These are phyloP conservation scores for Lepus europaeus DNA, from an alignment of 2,113 vertebrate species.

Conservation along the genomic window DNA sequence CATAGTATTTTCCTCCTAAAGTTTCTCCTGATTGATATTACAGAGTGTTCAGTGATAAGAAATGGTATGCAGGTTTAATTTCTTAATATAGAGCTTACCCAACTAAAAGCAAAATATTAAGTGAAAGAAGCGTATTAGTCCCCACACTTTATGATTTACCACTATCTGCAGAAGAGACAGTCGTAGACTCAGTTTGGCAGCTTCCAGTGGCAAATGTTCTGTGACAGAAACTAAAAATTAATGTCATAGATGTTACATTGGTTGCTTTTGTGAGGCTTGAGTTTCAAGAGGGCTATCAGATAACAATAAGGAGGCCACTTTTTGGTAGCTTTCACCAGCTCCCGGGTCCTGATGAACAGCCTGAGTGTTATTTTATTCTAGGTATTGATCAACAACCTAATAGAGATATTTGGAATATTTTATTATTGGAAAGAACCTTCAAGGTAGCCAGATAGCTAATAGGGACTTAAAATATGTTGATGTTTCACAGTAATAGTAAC, in stretches of 20 bases:
- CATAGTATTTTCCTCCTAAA: slow-evolving; percentile 49
- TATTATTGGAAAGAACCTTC: slow-evolving; percentile 35
- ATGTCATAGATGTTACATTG: slow-evolving; percentile 13
- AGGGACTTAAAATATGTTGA: neutral
- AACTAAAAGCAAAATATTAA: slow-evolving; percentile 43
- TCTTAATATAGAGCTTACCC: neutral
- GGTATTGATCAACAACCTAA: slow-evolving; percentile 17
- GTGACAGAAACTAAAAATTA: slow-evolving; percentile 52
- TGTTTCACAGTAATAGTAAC: neutral
- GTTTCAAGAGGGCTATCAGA: neutral
- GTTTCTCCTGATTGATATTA: slow-evolving; percentile 1
- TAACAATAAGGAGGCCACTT: neutral
- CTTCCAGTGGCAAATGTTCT: slow-evolving; percentile 43
- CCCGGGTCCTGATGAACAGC: neutral
- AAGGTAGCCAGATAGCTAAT: slow-evolving; percentile 8
- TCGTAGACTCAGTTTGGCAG: slow-evolving; percentile 35
- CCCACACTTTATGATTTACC: slow-evolving; percentile 31
- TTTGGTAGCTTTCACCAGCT: neutral
- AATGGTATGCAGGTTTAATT: slow-evolving; percentile 31
- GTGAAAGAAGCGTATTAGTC: slow-evolving; percentile 20
- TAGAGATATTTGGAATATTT: neutral
- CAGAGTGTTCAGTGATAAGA: slow-evolving; percentile 44
- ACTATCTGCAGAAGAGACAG: slow-evolving; percentile 22
- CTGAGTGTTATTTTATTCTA: neutral
- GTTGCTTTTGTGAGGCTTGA: neutral